Conservation (phyloP, 2,888 invertebrate species). For the Ptychoptera albimana region DNA sequence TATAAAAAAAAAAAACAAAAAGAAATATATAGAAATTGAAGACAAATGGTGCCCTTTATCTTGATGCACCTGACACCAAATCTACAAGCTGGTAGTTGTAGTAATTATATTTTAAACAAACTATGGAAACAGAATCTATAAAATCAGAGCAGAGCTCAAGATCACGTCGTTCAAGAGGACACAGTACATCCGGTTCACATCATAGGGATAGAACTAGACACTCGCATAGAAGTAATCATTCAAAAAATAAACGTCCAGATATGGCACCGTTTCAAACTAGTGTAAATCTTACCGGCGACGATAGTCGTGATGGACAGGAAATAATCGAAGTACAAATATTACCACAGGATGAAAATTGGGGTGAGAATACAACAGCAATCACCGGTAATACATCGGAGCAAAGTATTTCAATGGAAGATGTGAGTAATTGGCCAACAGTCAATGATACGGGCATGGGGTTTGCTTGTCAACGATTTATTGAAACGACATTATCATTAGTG, state of each 20-base stretch:
- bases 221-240: slow-evolving; percentile 41
- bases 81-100: background rate
- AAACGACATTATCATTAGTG: slow-evolving; percentile 61
- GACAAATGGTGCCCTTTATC: no score
- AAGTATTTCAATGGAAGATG: slow-evolving; percentile 84
- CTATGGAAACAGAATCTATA: slow-evolving; percentile 87
- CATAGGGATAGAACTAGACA: slow-evolving; percentile 41
- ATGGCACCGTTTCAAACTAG: slow-evolving; percentile 83
- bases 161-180: slow-evolving; percentile 49
- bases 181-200: slow-evolving; percentile 36
- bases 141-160: slow-evolving; percentile 83
- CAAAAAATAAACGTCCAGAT: slow-evolving; percentile 41
- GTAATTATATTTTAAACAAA: background rate
- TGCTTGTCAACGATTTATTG: slow-evolving; percentile 69
- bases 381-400: slow-evolving; percentile 95
- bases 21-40: no score
- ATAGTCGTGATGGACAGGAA: slow-evolving; percentile 65
- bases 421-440: slow-evolving; percentile 65
- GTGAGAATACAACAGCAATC: slow-evolving; percentile 94
- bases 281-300: slow-evolving; percentile 60
- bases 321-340: slow-evolving; percentile 92
- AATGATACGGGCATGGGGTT: slow-evolving; percentile 54
- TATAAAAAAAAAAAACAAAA: no score
- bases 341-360: slow-evolving; percentile 96
- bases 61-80: no score